Evolutionary conservation across 2,888 invertebrate genomes (phyloP).

Genomic region (Saturnia japonica): DNA sequence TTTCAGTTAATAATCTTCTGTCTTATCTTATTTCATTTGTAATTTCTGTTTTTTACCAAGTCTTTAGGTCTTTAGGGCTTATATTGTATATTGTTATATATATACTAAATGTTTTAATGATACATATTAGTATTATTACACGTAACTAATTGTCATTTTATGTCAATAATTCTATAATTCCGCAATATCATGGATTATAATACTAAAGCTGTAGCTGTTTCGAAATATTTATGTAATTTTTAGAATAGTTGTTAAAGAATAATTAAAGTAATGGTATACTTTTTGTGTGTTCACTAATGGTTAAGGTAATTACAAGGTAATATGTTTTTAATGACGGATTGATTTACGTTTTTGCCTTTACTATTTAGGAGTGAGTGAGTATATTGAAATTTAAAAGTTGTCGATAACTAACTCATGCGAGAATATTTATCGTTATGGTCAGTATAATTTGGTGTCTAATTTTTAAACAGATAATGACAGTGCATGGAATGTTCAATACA

Average conservation of each 20-base stretch:
- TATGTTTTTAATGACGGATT: conserved; percentile 12
- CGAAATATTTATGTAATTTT: neutral
- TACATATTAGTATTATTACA: no score
- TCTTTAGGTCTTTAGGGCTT: no score
- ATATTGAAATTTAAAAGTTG: neutral
- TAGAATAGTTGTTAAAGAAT: neutral
- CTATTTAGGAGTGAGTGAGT: neutral
- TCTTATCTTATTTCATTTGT: neutral
- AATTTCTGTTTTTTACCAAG: neutral
- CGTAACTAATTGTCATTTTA: neutral
- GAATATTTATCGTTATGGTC: neutral
- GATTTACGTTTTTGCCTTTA: conserved; percentile 1
- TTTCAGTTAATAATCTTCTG: neutral
- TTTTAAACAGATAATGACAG: no score
- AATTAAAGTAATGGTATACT: neutral
- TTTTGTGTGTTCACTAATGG: conserved; percentile 2
- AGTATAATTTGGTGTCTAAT: neutral
- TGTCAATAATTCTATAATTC: neutral
- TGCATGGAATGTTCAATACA: no score
- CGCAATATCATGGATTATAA: neutral
- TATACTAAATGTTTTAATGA: no score
- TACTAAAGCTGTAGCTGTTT: neutral
- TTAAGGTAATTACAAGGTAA: conserved; percentile 1
- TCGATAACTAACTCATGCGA: neutral
- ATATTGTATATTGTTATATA: no score